Conservation (phyloP, 2,797 vertebrate genomes). For the Danio kyathit region DNA sequence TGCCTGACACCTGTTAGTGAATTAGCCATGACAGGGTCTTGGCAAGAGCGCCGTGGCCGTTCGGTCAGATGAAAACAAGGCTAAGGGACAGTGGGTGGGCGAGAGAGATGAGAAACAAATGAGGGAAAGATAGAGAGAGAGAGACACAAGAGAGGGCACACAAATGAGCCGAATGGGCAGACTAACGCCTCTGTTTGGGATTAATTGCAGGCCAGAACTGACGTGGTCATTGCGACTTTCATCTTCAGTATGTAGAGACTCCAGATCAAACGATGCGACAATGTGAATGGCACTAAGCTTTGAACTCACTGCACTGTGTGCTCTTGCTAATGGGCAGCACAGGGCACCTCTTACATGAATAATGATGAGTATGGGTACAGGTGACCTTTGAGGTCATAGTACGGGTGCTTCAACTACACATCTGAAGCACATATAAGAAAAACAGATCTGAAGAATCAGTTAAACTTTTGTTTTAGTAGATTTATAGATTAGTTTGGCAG, state of each 20-base stretch:
- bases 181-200: slow-evolving; percentile 59
- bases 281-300: slow-evolving; percentile 35
- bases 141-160: slow-evolving; percentile 22
- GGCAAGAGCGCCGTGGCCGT: slow-evolving; percentile 62
- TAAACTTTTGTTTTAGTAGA: neutral
- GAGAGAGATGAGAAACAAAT: slow-evolving; percentile 36
- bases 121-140: slow-evolving; percentile 17
- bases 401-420: neutral
- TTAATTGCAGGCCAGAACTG: slow-evolving; percentile 64
- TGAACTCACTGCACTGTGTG: slow-evolving; percentile 24
- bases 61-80: slow-evolving; percentile 63
- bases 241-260: slow-evolving; percentile 40
- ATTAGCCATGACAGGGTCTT: slow-evolving; percentile 70
- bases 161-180: slow-evolving; percentile 33
- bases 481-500: neutral
- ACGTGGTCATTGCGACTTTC: slow-evolving; percentile 42
- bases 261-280: slow-evolving; percentile 33
- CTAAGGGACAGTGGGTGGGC: slow-evolving; percentile 30
- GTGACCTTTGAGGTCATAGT: neutral
- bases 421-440: neutral
- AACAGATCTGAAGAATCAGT: neutral
- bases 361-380: neutral
- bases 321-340: slow-evolving; percentile 34
- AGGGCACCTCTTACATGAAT: slow-evolving; percentile 14
- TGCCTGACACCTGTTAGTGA: slow-evolving; percentile 68